These are phyloP conservation scores for Lottia gigantea DNA, from an alignment of 2,888 invertebrate genomes.

Conservation along the genomic window DNA sequence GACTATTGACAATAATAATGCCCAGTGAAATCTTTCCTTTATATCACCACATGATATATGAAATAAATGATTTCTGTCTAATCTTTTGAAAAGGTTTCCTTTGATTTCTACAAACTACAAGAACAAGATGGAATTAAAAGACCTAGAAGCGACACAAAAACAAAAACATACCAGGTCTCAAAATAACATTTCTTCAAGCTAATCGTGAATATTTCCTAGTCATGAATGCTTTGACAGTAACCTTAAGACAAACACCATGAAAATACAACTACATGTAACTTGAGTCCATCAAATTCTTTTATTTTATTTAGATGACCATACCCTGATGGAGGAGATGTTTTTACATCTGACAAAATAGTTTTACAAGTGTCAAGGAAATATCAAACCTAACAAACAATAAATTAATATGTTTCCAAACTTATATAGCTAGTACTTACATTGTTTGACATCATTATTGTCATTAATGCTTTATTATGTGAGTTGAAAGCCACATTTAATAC, in stretches of 20 bases:
- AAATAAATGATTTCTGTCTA: conserved; percentile 97
- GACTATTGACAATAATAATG: conserved; percentile 90
- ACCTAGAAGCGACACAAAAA: not conserved
- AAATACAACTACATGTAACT: too few species aligned
- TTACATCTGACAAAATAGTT: too few species aligned
- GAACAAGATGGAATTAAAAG: conserved; percentile 2
- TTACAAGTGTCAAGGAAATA: too few species aligned
- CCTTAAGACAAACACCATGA: too few species aligned
- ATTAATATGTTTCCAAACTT: not conserved
- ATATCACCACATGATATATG: conserved; percentile 96
- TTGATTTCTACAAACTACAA: conserved; percentile 98
- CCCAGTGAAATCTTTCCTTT: conserved; percentile 92
- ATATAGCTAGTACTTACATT: conserved; percentile 80
- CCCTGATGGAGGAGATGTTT: too few species aligned
- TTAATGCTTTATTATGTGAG: conserved; percentile 95
- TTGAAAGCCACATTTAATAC: conserved; percentile 99
- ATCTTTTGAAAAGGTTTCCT: conserved; percentile 98
- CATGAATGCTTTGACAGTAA: too few species aligned
- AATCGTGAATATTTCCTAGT: too few species aligned
- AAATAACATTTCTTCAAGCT: too few species aligned
- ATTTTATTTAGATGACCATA: too few species aligned
- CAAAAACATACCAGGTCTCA: not conserved
- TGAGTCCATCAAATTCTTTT: not conserved
- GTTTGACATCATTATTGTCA: conserved; percentile 99
- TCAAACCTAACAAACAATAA: not conserved